These are phyloP conservation scores for Leptosomus discolor DNA, from an alignment of 2,113 vertebrate genomes.

Conservation along the genomic window DNA sequence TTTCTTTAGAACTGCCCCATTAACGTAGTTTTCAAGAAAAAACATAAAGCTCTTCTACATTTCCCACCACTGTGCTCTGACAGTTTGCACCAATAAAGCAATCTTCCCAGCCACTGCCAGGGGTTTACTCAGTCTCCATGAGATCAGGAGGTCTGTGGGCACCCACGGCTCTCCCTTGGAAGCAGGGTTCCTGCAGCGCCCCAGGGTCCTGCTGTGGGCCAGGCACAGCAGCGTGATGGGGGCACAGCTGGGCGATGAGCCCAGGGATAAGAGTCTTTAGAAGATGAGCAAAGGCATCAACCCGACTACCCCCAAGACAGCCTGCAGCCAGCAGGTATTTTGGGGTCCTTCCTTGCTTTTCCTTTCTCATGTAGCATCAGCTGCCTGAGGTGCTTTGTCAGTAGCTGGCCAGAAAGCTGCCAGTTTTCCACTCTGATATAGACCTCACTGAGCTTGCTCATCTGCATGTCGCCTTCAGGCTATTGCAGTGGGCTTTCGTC, in stretches of 20 bases:
- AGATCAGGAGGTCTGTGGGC: fast-evolving
- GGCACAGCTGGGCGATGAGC: not conserved
- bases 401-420: not conserved
- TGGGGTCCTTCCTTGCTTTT: not conserved
- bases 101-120: not conserved
- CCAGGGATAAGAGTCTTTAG: not conserved
- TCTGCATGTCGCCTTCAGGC: not conserved
- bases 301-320: too few relatives aligned
- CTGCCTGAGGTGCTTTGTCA: not conserved
- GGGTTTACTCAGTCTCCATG: not conserved
- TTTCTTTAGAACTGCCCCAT: not conserved
- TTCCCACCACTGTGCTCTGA: not conserved
- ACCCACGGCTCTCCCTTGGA: not conserved
- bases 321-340: not conserved
- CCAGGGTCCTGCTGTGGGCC: fast-evolving
- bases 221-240: fast-evolving
- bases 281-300: not conserved
- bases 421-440: not conserved
- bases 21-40: not conserved
- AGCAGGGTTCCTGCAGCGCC: not conserved
- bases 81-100: not conserved
- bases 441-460: not conserved
- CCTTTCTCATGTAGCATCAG: not conserved
- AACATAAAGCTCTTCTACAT: not conserved
- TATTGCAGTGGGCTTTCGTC: not conserved